Base-by-base conservation (phyloP, 2,113 vertebrate species). In the Nipponia nippon region DNA sequence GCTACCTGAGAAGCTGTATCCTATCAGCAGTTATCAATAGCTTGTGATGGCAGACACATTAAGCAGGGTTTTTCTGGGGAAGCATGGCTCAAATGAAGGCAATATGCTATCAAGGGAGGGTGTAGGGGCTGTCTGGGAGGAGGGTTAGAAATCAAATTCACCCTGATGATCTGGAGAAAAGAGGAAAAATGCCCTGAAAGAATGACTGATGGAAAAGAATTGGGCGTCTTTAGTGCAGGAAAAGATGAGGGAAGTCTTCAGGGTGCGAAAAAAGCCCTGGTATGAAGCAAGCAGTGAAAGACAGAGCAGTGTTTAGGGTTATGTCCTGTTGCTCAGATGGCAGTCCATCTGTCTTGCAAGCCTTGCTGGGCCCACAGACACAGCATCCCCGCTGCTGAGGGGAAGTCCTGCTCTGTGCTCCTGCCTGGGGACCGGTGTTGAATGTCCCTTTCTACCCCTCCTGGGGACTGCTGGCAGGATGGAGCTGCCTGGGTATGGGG, bases 41-140 rank as follows among this genome's bases (percentile, higher is more conserved):
- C 20, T 82, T 0, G 0, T 7, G 13, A 29, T 0, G 32, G 49
- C 38, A 89, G 55, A 34, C 36, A 83, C 20, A 67, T 30, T 50
- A 47, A 61, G 3, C 4, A 26, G 56, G 21, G n/a, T 6, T 47
- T 82, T 89, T 87, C 73, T 79, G 55, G 44, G 14, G 32, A 66
- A 77, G 23, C 6, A 8, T 38, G 46, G 25, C 53, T 90, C 63
- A 73, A 38, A 58, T 42, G 22, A 88, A 92, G 52, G 52, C 32
- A 67, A 40, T 36, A 32, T n/a, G 16, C 40, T 56, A 5, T 25
- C 56, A 63, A 72, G 66, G 34, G 13, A 87, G 8, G 5, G 11
- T 76, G 13, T 59, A 66, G 29, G 14, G 32, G 2, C 36, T 4
- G 1, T 72, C 73, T 63, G 44, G 42, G 30, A 72, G 40, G 15